These are phyloP conservation scores for Hirundichthys speculiger DNA, from an alignment of 2,113 vertebrate genomes.

Conservation along the genomic window DNA sequence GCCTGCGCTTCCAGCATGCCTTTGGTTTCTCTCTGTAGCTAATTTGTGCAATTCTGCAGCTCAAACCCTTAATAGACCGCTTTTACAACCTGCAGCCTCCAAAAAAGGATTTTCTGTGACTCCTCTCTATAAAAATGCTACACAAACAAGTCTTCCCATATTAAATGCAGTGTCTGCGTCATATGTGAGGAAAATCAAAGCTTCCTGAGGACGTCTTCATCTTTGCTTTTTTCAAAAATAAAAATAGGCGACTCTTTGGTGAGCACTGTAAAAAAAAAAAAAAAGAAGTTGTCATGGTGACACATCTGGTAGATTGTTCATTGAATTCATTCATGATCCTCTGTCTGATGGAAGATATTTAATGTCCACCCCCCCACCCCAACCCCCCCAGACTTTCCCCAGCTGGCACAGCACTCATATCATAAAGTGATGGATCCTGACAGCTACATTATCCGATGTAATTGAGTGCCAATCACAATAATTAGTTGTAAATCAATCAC, in stretches of 20 bases:
- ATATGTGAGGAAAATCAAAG: constrained; percentile 20
- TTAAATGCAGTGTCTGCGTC: constrained; percentile 37
- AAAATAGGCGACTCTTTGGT: constrained; percentile 13
- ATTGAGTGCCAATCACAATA: constrained; percentile 57
- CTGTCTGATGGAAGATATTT: constrained; percentile 31
- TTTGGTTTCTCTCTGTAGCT: constrained; percentile 71
- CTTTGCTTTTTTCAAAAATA: constrained; percentile 11
- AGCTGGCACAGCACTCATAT: constrained; percentile 40
- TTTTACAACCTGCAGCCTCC: constrained; percentile 53
- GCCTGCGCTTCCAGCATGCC: constrained; percentile 74
- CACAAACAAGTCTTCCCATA: constrained; percentile 54
- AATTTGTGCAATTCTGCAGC: constrained; percentile 58
- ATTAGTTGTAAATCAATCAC: constrained; percentile 41
- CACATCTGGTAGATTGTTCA: constrained; percentile 58
- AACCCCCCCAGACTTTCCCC: constrained; percentile 36
- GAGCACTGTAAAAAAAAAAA: constrained; percentile 12
- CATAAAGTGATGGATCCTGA: constrained; percentile 44
- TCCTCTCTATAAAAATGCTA: constrained; percentile 52
- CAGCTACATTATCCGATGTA: constrained; percentile 51
- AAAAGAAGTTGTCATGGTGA: constrained; percentile 17
- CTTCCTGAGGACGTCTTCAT: not conserved
- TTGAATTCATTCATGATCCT: constrained; percentile 35
- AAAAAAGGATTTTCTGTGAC: constrained; percentile 41
- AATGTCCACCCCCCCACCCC: constrained; percentile 17
- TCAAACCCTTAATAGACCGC: constrained; percentile 49